phyloP scores from a whole-genome alignment of 2,797 vertebrate species.

The Ispidina lecontei region DNA sequence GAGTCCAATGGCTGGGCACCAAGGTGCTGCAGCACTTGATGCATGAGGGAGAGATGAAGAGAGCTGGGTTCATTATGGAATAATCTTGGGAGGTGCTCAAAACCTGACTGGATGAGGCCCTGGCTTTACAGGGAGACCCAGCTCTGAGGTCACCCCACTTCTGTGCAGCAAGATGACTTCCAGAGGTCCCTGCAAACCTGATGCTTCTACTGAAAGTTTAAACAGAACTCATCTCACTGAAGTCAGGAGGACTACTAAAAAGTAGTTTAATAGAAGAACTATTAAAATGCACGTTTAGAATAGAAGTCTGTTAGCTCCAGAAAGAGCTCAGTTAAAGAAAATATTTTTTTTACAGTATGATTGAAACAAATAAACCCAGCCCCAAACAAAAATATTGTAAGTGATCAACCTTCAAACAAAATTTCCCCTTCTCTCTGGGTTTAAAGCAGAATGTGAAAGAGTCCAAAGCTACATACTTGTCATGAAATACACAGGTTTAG shows the following conservation, averaged over 20 bases:
- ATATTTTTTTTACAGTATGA: not conserved
- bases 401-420: not conserved
- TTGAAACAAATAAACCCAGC: not conserved
- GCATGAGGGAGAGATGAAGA: fast-evolving
- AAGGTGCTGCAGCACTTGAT: not conserved
- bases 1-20: slow-evolving; percentile 7
- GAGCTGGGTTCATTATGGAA: not conserved
- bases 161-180: not conserved
- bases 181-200: not conserved
- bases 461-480: not conserved
- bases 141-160: not conserved
- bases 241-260: not conserved
- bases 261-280: not conserved
- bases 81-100: not conserved
- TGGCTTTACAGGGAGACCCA: fast-evolving
- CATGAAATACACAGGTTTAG: not conserved
- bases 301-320: not conserved
- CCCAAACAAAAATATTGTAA: not conserved
- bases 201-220: not conserved
- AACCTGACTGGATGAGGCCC: not conserved
- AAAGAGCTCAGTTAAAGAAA: not conserved
- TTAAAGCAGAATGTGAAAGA: not conserved
- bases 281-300: not conserved
- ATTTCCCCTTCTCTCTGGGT: not conserved
- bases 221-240: not conserved